Conservation (phyloP, 2,888 invertebrate species). For the Arenicola marina region DNA sequence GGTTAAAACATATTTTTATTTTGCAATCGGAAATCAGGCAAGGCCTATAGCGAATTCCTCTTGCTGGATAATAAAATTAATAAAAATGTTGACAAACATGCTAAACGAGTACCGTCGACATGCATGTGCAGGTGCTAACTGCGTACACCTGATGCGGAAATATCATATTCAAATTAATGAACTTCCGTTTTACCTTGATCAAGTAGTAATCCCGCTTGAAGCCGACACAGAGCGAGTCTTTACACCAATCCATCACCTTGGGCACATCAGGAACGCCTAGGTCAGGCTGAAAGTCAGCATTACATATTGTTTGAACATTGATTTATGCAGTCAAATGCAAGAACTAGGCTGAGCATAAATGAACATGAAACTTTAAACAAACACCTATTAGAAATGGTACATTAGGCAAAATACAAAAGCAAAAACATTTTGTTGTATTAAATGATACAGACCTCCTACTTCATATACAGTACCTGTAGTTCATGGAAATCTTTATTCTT, state of each 20-base stretch:
- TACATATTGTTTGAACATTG: background rate
- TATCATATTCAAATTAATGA: too few species aligned
- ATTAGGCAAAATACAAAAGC: too few species aligned
- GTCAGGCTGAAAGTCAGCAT: slow-evolving; percentile 62
- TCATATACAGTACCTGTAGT: slow-evolving; percentile 63
- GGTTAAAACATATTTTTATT: too few species aligned
- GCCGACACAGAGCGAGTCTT: slow-evolving; percentile 84
- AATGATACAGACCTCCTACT: background rate
- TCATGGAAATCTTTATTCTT: slow-evolving; percentile 81
- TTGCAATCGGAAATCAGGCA: too few species aligned
- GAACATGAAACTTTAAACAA: background rate
- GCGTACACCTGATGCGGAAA: too few species aligned
- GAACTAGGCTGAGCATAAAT: background rate
- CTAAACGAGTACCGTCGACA: too few species aligned
- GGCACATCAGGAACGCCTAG: slow-evolving; percentile 81
- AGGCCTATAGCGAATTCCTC: too few species aligned
- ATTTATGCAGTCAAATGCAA: background rate
- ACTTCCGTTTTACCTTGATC: too few species aligned
- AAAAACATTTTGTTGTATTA: too few species aligned
- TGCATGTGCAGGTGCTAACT: too few species aligned
- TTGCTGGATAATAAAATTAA: too few species aligned
- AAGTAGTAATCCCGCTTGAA: slow-evolving; percentile 82
- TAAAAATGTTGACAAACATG: too few species aligned
- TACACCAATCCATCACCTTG: slow-evolving; percentile 79
- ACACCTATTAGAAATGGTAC: background rate